Percentiles rank a stretch among this genome's conserved stretches.
These are phyloP conservation scores for Chalcosyrphus nemorum DNA, from an alignment of 2,888 invertebrate species.

Conservation along the genomic window DNA sequence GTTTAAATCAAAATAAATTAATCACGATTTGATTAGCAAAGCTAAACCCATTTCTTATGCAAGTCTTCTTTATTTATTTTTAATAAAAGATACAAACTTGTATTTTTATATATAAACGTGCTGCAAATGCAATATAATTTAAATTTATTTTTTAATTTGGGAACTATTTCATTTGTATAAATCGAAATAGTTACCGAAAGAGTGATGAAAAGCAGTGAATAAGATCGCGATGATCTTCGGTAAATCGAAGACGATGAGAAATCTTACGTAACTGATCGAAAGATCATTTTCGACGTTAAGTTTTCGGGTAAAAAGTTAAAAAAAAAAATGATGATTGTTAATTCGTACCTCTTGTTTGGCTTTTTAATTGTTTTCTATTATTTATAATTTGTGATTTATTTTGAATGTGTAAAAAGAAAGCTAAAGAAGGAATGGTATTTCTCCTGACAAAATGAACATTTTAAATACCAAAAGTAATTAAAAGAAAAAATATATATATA, in stretches of 20 bases:
- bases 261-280: constrained; percentile 64
- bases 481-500: constrained; percentile 17
- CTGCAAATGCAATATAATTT: background rate
- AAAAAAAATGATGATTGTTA: background rate
- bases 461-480: constrained; percentile 39
- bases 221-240: constrained; percentile 10
- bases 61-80: no score
- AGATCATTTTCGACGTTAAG: constrained; percentile 68
- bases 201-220: background rate
- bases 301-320: constrained; percentile 52
- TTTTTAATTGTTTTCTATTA: constrained; percentile 10
- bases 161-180: constrained; percentile 44
- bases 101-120: background rate
- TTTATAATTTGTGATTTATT: background rate
- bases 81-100: background rate
- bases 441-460: constrained; percentile 18
- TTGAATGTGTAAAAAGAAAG: constrained; percentile 37
- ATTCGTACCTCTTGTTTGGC: constrained; percentile 2
- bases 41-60: constrained; percentile 14
- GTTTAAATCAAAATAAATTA: background rate
- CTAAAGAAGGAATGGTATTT: constrained; percentile 22
- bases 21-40: constrained; percentile 30
- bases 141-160: constrained; percentile 1
- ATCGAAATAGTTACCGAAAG: constrained; percentile 47
- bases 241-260: constrained; percentile 37